Percentiles rank a stretch among this genome's conserved stretches.
Conservation (phyloP, 2,888 invertebrate species). For the Ophion obscuratus region DNA sequence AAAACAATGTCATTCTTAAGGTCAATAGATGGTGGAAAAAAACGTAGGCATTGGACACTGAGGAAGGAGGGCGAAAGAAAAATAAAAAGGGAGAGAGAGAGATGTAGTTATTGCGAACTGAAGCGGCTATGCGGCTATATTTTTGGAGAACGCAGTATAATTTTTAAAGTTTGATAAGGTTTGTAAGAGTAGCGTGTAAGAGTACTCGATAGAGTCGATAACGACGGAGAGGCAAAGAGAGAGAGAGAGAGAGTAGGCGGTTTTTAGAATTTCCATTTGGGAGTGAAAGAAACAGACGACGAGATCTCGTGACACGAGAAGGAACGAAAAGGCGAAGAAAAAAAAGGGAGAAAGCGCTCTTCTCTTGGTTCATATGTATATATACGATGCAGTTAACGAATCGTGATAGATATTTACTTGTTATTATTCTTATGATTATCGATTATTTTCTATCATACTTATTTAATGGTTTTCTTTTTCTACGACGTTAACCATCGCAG, state of each 20-base stretch:
- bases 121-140: constrained; percentile 80
- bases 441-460: constrained; percentile 35
- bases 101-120: constrained; percentile 67
- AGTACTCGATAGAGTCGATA: constrained; percentile 73
- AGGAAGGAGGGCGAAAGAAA: constrained; percentile 60
- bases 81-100: constrained; percentile 63
- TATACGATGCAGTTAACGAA: constrained; percentile 75
- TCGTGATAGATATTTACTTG: constrained; percentile 74
- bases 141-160: constrained; percentile 83
- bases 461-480: constrained; percentile 55
- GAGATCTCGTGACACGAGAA: background rate
- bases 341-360: constrained; percentile 43
- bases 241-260: background rate
- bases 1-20: background rate
- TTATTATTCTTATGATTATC: constrained; percentile 59
- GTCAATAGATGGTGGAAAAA: background rate
- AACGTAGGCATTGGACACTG: constrained; percentile 36
- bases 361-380: constrained; percentile 66
- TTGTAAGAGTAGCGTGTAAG: constrained; percentile 81
- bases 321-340: constrained; percentile 49
- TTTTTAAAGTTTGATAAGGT: constrained; percentile 82
- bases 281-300: constrained; percentile 10
- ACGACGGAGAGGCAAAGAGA: constrained; percentile 11
- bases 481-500: constrained; percentile 49
- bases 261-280: constrained; percentile 23